Evolutionary conservation across 2,888 invertebrate species (phyloP).

Genomic region (Scaptomyza reducta): DNA sequence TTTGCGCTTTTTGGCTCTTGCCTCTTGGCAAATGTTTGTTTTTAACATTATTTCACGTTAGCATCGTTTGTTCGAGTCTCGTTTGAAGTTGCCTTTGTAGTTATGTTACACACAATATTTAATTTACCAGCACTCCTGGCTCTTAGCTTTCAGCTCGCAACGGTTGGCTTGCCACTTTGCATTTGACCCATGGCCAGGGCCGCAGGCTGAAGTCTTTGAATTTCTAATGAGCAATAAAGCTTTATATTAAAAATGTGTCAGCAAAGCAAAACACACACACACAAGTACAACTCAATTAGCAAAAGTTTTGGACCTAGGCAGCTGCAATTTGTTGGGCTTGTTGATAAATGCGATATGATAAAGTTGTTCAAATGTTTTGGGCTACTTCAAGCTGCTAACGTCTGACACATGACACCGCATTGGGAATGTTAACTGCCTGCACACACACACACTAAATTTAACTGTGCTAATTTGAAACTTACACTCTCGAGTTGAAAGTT

Average conservation of each 20-base stretch:
- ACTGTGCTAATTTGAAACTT: conserved; percentile 43
- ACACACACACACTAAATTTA: conserved; percentile 20
- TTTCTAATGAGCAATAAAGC: conserved; percentile 14
- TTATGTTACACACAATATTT: conserved; percentile 48
- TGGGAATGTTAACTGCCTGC: conserved; percentile 11
- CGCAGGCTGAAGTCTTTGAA: conserved; percentile 14
- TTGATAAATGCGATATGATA: conserved; percentile 36
- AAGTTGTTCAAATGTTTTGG: conserved; percentile 14
- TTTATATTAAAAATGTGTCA: conserved; percentile 13
- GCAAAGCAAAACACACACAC: conserved; percentile 19
- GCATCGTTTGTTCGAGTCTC: conserved; percentile 41
- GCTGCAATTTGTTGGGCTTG: conserved; percentile 6
- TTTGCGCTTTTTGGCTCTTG: conserved; percentile 46
- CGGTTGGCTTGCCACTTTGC: conserved; percentile 31
- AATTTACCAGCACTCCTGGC: conserved; percentile 40
- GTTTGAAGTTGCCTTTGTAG: conserved; percentile 72
- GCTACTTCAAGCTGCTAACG: conserved; percentile 12
- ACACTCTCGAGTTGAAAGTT: conserved; percentile 27
- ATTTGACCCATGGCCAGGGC: conserved; percentile 35
- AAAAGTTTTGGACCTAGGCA: conserved; percentile 18
- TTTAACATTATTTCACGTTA: conserved; percentile 61
- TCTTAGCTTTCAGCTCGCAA: background rate
- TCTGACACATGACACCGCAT: conserved; percentile 32
- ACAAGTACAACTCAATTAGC: conserved; percentile 45
- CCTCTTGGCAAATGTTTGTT: conserved; percentile 69